phyloP scores from a whole-genome alignment of 2,888 invertebrate genomes.

The Drosophila tripunctata region DNA sequence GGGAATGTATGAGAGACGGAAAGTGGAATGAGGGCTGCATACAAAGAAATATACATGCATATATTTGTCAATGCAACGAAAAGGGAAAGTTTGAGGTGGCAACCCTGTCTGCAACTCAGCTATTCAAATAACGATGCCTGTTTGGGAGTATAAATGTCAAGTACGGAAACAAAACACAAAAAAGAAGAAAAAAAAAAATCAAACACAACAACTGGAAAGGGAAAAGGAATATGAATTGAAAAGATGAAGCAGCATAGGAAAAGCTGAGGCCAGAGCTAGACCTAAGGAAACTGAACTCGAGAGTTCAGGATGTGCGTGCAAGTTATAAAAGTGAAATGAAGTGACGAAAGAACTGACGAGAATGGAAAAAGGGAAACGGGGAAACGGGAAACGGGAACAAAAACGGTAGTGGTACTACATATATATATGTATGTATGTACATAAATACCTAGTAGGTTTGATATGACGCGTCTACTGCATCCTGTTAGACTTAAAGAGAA shows the following conservation, averaged over 20 bases:
- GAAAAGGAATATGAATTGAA: slow-evolving; percentile 10
- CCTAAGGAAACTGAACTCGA: slow-evolving; percentile 38
- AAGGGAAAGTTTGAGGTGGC: slow-evolving; percentile 71
- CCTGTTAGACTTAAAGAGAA: slow-evolving; percentile 17
- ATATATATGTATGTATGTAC: too few species aligned
- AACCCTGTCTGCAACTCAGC: slow-evolving; percentile 25
- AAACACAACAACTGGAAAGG: slow-evolving; percentile 1
- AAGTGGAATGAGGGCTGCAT: slow-evolving; percentile 16
- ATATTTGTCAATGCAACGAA: slow-evolving; percentile 73
- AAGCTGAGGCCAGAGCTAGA: not conserved
- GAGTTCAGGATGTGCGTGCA: slow-evolving; percentile 53
- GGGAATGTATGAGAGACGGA: not conserved
- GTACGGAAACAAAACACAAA: slow-evolving; percentile 23
- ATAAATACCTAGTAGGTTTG: not conserved
- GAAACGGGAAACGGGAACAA: not conserved
- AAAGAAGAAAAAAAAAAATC: too few species aligned
- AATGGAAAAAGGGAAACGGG: not conserved
- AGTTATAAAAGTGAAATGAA: slow-evolving; percentile 70
- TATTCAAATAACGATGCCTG: slow-evolving; percentile 51
- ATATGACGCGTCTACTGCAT: slow-evolving; percentile 5
- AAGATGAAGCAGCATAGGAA: slow-evolving; percentile 18
- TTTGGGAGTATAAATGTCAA: slow-evolving; percentile 17
- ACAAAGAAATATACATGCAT: slow-evolving; percentile 56
- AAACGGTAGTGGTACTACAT: slow-evolving; percentile 5
- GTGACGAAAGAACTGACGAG: slow-evolving; percentile 27